These are phyloP conservation scores for Rhadina sibilatrix DNA, from an alignment of 2,113 vertebrate genomes.

Conservation along the genomic window DNA sequence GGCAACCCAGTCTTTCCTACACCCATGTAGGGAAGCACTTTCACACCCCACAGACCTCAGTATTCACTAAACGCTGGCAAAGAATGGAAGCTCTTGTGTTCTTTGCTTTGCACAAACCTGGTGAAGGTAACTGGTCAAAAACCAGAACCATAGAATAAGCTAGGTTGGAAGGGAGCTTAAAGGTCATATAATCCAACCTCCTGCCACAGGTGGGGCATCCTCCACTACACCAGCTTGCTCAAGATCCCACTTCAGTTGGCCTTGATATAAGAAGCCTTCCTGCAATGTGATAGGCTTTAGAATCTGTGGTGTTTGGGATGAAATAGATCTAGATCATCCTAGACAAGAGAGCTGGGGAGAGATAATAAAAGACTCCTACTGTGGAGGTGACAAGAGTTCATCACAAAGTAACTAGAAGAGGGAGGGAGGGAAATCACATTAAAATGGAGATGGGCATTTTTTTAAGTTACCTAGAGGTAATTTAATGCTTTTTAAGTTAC, in stretches of 20 bases:
- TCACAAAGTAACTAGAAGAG: neutral
- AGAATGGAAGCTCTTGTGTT: neutral
- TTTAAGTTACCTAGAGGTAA: neutral
- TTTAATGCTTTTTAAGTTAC: neutral
- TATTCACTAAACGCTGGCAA: neutral
- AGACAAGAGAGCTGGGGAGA: neutral
- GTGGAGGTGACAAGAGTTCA: neutral
- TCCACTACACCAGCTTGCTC: neutral
- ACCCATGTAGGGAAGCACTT: neutral
- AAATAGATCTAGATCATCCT: neutral
- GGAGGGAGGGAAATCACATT: accelerated
- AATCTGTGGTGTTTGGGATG: neutral
- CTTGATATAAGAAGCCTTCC: neutral
- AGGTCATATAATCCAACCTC: neutral
- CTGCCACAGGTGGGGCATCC: neutral
- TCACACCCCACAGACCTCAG: neutral
- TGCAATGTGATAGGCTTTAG: neutral
- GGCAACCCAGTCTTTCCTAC: neutral
- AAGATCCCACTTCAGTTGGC: neutral
- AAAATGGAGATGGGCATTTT: neutral
- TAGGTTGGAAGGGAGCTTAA: neutral
- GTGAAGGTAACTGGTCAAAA: neutral
- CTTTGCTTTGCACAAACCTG: neutral
- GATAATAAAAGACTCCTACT: neutral
- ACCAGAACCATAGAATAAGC: neutral